Conservation (phyloP, 2,797 vertebrate species). For the Argya squamiceps region DNA sequence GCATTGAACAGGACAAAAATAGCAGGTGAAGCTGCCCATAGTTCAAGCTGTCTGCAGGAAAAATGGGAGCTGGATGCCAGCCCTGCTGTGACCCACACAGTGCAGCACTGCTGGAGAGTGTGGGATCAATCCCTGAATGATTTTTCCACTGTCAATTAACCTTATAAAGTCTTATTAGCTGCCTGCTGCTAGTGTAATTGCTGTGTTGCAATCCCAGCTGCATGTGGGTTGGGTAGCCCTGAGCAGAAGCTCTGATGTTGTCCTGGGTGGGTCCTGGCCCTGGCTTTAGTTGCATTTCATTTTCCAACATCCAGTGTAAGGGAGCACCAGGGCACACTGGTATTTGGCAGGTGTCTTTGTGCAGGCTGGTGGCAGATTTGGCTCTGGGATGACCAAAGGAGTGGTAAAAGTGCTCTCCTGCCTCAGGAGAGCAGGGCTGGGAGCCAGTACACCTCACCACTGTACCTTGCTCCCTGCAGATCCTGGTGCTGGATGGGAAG, state of each 20-base stretch:
- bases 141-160: constrained; percentile 34
- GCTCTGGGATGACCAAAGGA: not conserved
- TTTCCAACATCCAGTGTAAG: not conserved
- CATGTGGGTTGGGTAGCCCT: not conserved
- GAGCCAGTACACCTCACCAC: not conserved
- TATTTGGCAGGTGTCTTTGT: not conserved
- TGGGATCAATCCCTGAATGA: not conserved
- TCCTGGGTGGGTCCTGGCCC: not conserved
- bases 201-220: not conserved
- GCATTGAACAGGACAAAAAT: not conserved
- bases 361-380: not conserved
- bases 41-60: not conserved
- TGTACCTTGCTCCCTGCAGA: constrained; percentile 72
- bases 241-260: not conserved
- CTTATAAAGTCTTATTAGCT: not conserved
- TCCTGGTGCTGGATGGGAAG: constrained; percentile 95
- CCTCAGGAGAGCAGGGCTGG: not conserved
- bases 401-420: rapidly evolving
- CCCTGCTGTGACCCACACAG: not conserved
- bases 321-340: not conserved
- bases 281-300: not conserved
- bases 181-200: not conserved
- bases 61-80: not conserved
- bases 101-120: not conserved
- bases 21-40: not conserved